A percentile compares a stretch with the other conserved stretches of the same genome.
phyloP scores from a whole-genome alignment of 2,888 invertebrate genomes.

The Thysanoteuthis rhombus region DNA sequence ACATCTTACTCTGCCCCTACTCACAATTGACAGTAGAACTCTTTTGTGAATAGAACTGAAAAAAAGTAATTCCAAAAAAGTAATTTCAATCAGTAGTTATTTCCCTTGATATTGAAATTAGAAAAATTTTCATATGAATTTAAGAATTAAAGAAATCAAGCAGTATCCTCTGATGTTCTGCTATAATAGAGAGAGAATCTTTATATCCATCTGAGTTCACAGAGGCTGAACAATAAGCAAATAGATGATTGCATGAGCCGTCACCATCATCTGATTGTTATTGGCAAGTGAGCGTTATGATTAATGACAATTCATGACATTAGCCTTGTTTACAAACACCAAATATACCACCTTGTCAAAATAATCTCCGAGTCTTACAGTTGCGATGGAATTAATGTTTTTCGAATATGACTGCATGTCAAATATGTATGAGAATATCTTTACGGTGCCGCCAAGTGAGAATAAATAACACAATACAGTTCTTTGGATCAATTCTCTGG shows the following conservation, averaged over 20 bases:
- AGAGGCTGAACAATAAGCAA: not conserved
- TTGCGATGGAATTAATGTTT: not conserved
- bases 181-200: too few species aligned
- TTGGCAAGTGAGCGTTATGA: not conserved
- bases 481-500: not conserved
- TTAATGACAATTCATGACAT: not conserved
- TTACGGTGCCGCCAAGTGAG: not conserved
- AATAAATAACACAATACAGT: not conserved
- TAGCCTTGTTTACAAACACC: not conserved
- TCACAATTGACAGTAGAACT: too few species aligned
- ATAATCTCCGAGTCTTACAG: not conserved
- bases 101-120: too few species aligned
- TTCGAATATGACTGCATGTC: not conserved
- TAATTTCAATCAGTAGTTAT: too few species aligned
- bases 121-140: too few species aligned
- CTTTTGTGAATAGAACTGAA: too few species aligned
- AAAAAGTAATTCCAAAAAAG: too few species aligned
- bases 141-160: too few species aligned
- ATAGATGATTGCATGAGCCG: not conserved
- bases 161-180: too few species aligned
- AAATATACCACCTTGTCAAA: not conserved
- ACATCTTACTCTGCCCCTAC: too few species aligned
- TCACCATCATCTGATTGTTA: not conserved
- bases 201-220: too few species aligned
- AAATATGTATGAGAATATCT: conserved; percentile 12